Evolutionary conservation across 1,140 invertebrate species (phyloP).

Genomic region (Oryctes rhinoceros): DNA sequence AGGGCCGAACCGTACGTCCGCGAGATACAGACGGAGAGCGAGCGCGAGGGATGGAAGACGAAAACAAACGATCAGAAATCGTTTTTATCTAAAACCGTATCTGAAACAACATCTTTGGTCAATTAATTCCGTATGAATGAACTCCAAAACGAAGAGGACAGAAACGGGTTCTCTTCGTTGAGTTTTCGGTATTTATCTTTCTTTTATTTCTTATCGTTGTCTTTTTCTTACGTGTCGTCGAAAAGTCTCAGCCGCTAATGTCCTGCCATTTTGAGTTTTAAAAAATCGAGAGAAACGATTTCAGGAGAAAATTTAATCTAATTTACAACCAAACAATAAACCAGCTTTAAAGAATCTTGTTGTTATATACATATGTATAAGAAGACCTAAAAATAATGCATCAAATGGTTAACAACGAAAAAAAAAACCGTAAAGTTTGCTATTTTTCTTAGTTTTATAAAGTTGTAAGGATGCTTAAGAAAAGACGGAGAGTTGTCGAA

Average conservation of each 20-base stretch:
- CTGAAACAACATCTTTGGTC: slow-evolving; percentile 33
- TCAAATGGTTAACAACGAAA: too few relatives aligned
- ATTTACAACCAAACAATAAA: too few relatives aligned
- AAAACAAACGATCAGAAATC: slow-evolving; percentile 33
- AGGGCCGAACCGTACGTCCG: background rate
- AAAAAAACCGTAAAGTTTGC: too few relatives aligned
- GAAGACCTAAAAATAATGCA: too few relatives aligned
- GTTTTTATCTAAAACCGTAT: slow-evolving; percentile 36
- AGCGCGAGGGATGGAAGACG: slow-evolving; percentile 7
- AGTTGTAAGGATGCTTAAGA: too few relatives aligned
- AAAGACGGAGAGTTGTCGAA: too few relatives aligned
- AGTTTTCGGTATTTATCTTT: background rate
- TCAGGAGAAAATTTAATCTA: too few relatives aligned
- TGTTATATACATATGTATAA: too few relatives aligned
- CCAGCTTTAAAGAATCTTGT: too few relatives aligned
- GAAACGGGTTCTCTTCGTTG: background rate
- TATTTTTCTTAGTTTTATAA: too few relatives aligned
- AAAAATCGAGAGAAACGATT: background rate
- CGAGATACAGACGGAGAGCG: background rate
- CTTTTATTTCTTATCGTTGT: background rate
- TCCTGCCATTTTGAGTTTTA: background rate
- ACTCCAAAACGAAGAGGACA: slow-evolving; percentile 14
- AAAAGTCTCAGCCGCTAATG: background rate
- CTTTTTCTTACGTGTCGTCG: background rate
- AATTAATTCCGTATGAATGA: slow-evolving; percentile 36